Evolutionary conservation across 2,113 vertebrate genomes (phyloP).

Genomic region (Thalassoma bifasciatum): DNA sequence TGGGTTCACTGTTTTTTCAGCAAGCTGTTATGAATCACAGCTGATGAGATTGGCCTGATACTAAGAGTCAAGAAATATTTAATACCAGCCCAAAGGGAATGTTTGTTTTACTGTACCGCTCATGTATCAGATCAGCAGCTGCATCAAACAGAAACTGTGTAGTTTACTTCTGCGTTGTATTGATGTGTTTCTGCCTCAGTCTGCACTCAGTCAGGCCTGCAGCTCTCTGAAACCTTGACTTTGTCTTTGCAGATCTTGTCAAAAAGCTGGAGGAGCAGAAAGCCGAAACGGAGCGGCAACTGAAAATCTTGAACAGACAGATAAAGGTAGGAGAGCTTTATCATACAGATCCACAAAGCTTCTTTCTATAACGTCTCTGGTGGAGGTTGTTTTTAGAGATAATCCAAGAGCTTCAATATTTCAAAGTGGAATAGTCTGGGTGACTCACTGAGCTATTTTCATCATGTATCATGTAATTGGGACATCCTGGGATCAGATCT

Average conservation of each 20-base stretch:
- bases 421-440: not conserved
- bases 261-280: conserved; percentile 94
- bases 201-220: not conserved
- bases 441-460: not conserved
- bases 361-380: not conserved
- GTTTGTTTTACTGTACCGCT: not conserved
- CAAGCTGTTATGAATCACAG: conserved; percentile 2
- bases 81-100: not conserved
- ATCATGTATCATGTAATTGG: too few species aligned
- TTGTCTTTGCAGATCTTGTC: conserved; percentile 84
- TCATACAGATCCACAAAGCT: not conserved
- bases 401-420: not conserved
- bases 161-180: not conserved
- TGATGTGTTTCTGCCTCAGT: not conserved
- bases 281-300: conserved; percentile 89
- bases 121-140: not conserved
- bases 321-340: conserved; percentile 87
- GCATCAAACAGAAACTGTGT: not conserved
- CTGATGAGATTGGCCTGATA: not conserved
- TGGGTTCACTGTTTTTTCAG: conserved; percentile 2
- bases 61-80: not conserved
- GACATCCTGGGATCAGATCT: too few species aligned
- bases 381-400: not conserved
- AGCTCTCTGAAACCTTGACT: not conserved
- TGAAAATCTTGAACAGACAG: conserved; percentile 89